These are phyloP conservation scores for Sparidentex hasta DNA, from an alignment of 2,797 vertebrate genomes.

Conservation along the genomic window DNA sequence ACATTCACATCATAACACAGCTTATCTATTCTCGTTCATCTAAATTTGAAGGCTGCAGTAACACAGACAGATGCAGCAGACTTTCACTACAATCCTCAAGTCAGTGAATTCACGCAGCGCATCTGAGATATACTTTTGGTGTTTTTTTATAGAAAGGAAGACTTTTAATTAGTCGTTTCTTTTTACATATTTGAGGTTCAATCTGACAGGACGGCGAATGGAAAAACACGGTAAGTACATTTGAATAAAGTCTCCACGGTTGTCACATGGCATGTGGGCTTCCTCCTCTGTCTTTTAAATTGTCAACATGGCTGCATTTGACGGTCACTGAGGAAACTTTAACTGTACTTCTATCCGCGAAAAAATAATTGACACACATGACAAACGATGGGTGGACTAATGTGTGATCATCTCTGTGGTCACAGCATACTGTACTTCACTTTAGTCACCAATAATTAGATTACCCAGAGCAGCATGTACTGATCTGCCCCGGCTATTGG, in stretches of 20 bases:
- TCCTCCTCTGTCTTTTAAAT: constrained; percentile 7
- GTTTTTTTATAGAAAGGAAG: constrained; percentile 69
- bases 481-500: constrained; percentile 34
- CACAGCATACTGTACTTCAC: constrained; percentile 39
- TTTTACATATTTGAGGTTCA: constrained; percentile 44
- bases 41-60: constrained; percentile 47
- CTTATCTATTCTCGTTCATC: constrained; percentile 33
- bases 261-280: neutral
- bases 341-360: constrained; percentile 27
- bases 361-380: constrained; percentile 33
- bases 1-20: constrained; percentile 66
- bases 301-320: constrained; percentile 43
- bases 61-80: constrained; percentile 36
- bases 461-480: constrained; percentile 43
- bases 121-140: constrained; percentile 53
- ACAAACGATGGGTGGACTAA: constrained; percentile 41
- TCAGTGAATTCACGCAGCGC: constrained; percentile 46
- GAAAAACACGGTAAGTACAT: constrained; percentile 20
- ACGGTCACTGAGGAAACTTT: constrained; percentile 31
- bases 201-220: constrained; percentile 19
- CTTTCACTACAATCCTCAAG: constrained; percentile 46
- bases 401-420: constrained; percentile 53
- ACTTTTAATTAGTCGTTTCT: constrained; percentile 53
- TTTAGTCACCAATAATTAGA: constrained; percentile 27
- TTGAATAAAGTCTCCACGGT: constrained; percentile 30